Evolutionary conservation across 2,113 vertebrate genomes (phyloP).

Genomic region (Prietella phreatophila): DNA sequence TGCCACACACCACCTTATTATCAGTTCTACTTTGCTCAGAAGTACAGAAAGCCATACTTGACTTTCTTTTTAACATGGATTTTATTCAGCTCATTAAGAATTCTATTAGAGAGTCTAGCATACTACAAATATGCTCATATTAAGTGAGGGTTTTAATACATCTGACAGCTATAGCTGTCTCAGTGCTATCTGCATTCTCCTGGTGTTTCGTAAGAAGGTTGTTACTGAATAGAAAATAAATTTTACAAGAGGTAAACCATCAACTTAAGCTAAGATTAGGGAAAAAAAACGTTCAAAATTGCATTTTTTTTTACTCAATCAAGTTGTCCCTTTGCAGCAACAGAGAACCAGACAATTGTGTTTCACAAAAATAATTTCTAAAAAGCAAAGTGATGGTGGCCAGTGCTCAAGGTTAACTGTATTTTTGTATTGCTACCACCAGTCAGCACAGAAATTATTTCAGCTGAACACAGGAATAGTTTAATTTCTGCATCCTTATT

Average conservation of each 20-base stretch:
- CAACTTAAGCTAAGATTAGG: slow-evolving; percentile 48
- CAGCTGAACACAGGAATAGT: not conserved
- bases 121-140: slow-evolving; percentile 26
- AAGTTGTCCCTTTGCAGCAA: not conserved
- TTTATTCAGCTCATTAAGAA: slow-evolving; percentile 12
- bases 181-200: slow-evolving; percentile 46
- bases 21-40: not conserved
- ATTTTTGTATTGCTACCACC: not conserved
- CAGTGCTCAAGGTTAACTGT: slow-evolving; percentile 3
- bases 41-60: not conserved
- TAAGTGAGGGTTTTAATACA: slow-evolving; percentile 38
- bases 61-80: not conserved
- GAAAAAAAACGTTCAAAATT: slow-evolving; percentile 56
- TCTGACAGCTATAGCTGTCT: slow-evolving; percentile 44
- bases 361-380: not conserved
- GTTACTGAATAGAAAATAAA: slow-evolving; percentile 51
- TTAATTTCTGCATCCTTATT: slow-evolving; percentile 22
- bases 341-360: not conserved
- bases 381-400: slow-evolving; percentile 1
- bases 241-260: slow-evolving; percentile 45
- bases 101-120: slow-evolving; percentile 6
- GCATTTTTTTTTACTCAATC: slow-evolving; percentile 41
- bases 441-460: not conserved
- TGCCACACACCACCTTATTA: not conserved
- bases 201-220: slow-evolving; percentile 51